Evolutionary conservation across 2,888 invertebrate species (phyloP).

Genomic region (Oscheius sp.): DNA sequence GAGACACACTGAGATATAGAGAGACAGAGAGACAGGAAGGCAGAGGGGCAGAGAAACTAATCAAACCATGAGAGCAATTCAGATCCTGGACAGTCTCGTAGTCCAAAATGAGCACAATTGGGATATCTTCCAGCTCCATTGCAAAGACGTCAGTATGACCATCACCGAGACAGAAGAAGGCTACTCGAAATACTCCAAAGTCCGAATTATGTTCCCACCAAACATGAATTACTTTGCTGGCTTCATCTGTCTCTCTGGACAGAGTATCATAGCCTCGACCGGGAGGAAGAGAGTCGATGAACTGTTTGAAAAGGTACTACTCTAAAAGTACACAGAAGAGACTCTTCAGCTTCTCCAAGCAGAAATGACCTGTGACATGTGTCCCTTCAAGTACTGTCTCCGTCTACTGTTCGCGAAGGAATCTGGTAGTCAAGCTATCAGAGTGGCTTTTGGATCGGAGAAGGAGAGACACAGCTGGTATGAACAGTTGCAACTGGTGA

Average conservation of each 20-base stretch:
- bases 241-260: background rate
- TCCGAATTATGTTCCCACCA: background rate
- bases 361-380: constrained; percentile 8
- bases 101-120: constrained; percentile 39
- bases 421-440: background rate
- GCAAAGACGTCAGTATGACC: constrained; percentile 1
- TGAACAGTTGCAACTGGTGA: constrained; percentile 20
- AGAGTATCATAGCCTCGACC: constrained; percentile 19
- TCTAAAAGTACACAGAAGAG: background rate
- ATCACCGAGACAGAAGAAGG: constrained; percentile 7
- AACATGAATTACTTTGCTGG: constrained; percentile 11
- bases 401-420: background rate
- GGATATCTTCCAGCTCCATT: constrained; percentile 39
- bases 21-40: too few species aligned
- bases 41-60: too few species aligned
- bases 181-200: constrained; percentile 10
- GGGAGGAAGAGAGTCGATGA: constrained; percentile 12
- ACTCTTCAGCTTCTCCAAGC: constrained; percentile 22
- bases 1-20: too few species aligned
- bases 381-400: constrained; percentile 19
- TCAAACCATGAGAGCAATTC: constrained; percentile 1
- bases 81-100: constrained; percentile 44
- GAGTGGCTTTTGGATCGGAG: constrained; percentile 25
- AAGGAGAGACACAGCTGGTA: constrained; percentile 34
- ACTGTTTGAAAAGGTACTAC: constrained; percentile 11